These are phyloP conservation scores for Coturnix japonica DNA, from an alignment of 2,113 vertebrate genomes.

Conservation along the genomic window DNA sequence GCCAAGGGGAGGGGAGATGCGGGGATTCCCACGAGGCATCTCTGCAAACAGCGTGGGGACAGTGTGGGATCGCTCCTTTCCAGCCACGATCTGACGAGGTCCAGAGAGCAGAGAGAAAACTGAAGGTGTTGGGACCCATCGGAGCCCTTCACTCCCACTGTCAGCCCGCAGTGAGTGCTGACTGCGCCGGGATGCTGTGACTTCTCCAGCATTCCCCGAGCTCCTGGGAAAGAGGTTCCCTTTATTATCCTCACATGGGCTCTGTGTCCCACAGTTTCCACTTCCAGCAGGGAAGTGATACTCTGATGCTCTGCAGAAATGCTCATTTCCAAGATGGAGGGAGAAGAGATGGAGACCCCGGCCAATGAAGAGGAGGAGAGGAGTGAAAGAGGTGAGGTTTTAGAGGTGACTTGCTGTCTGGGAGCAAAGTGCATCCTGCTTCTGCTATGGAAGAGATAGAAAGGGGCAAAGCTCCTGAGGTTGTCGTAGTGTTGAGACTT, in stretches of 20 bases:
- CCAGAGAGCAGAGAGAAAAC: background rate
- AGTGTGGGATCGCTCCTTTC: background rate
- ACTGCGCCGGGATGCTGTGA: background rate
- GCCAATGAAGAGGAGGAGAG: background rate
- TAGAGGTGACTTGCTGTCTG: background rate
- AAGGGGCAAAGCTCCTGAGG: no score
- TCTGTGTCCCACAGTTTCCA: background rate
- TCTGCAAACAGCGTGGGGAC: background rate
- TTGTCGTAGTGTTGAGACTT: background rate
- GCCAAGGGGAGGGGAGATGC: accelerated
- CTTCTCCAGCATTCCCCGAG: background rate
- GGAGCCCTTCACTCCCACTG: background rate
- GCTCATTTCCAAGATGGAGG: background rate
- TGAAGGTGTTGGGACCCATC: background rate
- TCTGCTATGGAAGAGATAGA: background rate
- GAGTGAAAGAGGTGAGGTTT: conserved; percentile 24
- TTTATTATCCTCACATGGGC: background rate
- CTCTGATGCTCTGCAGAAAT: background rate
- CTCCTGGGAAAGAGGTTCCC: background rate
- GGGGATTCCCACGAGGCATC: background rate
- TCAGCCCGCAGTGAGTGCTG: background rate
- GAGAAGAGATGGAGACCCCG: background rate
- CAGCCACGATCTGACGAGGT: background rate
- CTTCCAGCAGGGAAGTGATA: background rate
- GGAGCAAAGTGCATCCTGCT: background rate